A percentile compares a stretch with the other conserved stretches of the same genome.
Evolutionary conservation across 2,113 vertebrate species (phyloP).

Genomic region (Gadus macrocephalus): DNA sequence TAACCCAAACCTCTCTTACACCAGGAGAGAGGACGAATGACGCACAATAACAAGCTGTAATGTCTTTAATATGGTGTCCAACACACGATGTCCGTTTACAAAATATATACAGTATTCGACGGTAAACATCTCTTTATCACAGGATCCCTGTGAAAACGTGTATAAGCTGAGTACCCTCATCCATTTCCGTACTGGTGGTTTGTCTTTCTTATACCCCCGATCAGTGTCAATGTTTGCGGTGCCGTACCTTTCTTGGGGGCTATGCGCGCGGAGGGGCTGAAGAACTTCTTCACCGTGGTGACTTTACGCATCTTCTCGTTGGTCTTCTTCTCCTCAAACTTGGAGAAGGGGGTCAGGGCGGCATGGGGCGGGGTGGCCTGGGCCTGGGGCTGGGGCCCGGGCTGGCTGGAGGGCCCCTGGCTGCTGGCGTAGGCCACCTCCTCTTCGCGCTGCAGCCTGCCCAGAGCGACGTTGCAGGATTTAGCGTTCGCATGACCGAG

Average conservation of each 20-base stretch:
- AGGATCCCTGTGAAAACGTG: no score
- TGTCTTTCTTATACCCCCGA: no score
- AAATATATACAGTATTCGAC: background rate
- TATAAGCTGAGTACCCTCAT: no score
- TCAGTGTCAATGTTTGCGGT: no score
- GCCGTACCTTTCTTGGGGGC: conserved; percentile 87
- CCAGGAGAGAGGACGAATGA: no score
- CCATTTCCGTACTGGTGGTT: no score
- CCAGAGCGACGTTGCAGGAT: background rate
- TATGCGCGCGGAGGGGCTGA: conserved; percentile 88
- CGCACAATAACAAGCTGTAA: no score
- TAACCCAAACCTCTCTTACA: no score
- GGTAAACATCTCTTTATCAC: no score
- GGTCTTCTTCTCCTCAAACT: conserved; percentile 98
- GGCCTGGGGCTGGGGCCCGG: conserved; percentile 64
- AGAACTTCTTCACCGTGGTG: conserved; percentile 98
- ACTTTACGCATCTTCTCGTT: conserved; percentile 96
- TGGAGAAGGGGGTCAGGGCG: conserved; percentile 85
- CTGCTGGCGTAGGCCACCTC: conserved; percentile 93
- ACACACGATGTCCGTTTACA: no score
- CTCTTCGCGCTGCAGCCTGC: conserved; percentile 91
- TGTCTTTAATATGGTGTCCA: no score
- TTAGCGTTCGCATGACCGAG: no score
- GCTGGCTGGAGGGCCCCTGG: conserved; percentile 62
- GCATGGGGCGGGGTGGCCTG: conserved; percentile 76